These are phyloP conservation scores for Drosophila dives DNA, from an alignment of 2,888 invertebrate species.

Conservation along the genomic window DNA sequence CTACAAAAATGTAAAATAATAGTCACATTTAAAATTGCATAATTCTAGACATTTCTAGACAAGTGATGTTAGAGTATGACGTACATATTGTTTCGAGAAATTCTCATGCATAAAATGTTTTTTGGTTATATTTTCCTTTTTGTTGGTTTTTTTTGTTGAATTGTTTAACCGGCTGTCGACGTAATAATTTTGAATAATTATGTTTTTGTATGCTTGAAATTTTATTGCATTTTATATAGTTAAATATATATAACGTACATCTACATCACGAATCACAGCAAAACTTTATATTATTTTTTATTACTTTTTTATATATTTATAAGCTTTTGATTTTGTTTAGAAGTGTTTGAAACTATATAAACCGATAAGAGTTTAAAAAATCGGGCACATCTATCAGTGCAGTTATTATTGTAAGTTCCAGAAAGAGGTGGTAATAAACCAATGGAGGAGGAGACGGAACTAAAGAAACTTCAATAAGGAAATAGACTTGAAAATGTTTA, in stretches of 20 bases:
- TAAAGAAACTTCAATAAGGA: constrained; percentile 21
- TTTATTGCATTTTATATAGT: constrained; percentile 77
- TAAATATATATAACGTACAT: constrained; percentile 84
- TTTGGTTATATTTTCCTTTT: constrained; percentile 40
- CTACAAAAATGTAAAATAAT: constrained; percentile 78
- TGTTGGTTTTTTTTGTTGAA: constrained; percentile 21
- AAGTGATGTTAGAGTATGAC: constrained; percentile 71
- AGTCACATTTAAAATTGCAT: constrained; percentile 77
- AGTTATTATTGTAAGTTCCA: constrained; percentile 29
- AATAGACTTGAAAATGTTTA: constrained; percentile 38
- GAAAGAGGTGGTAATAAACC: constrained; percentile 35
- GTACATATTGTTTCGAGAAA: constrained; percentile 70
- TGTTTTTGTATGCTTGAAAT: constrained; percentile 65
- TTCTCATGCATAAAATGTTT: constrained; percentile 73
- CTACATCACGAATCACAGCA: constrained; percentile 82
- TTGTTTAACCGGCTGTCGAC: constrained; percentile 41
- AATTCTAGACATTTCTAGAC: constrained; percentile 69
- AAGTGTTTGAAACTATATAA: constrained; percentile 37
- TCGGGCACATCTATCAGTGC: constrained; percentile 28
- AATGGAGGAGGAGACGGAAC: constrained; percentile 26
- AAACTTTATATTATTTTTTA: constrained; percentile 82
- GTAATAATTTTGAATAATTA: constrained; percentile 75
- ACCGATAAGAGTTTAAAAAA: constrained; percentile 24
- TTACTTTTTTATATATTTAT: constrained; percentile 58
- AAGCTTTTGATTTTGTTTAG: constrained; percentile 52